Evolutionary conservation across 1,140 invertebrate species (phyloP), one percentile per base, ranked within the genome.

Genomic region (Calephelis virginiensis): DNA sequence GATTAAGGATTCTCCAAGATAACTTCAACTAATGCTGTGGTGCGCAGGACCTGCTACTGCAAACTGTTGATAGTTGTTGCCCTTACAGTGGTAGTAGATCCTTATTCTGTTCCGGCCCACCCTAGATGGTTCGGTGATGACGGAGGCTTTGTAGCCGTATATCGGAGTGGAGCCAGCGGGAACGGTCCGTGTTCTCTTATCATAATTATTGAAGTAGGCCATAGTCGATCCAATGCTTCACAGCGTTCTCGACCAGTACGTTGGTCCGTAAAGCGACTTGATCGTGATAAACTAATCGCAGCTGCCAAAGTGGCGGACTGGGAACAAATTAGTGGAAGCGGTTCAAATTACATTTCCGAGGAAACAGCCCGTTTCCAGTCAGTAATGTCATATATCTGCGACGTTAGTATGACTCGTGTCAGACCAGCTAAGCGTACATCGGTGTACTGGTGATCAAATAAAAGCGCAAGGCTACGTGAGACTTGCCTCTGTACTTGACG

Each of bases 31-130:
- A 69, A 56, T 74, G 74, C 28, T 49, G 67, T 9, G 28, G 6
- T 14, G 69, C 72, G 0, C 72, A 77, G 14, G 64, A 72, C 47
- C 50, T 77, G 14, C 47, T 77, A 10, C 11, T 73, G 53, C 75
- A 77, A 48, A 66, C 63, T 38, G 0, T 74, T 9, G 38, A 10
- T 69, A 77, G 59, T 65, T 61, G 48, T 77, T 17, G 53, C 50
- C 2, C 6, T 74, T 4, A 67, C 69, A 1, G 69, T 77, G 10
- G 45, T 71, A n/a, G 68, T 73, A 12, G 75, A 74, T 43, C 75
- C 70, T 0, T 73, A 73, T 17, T 11, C 12, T 1, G 59, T n/a
- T n/a, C n/a, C n/a, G n/a, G n/a, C n/a, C n/a, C n/a, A n/a, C n/a
- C n/a, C n/a, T n/a, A n/a, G n/a, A n/a, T n/a, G n/a, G n/a, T n/a